Evolutionary conservation across 64 coral and sea anemone genomes (phyloP).

Genomic region (Platygyra sinensis): DNA sequence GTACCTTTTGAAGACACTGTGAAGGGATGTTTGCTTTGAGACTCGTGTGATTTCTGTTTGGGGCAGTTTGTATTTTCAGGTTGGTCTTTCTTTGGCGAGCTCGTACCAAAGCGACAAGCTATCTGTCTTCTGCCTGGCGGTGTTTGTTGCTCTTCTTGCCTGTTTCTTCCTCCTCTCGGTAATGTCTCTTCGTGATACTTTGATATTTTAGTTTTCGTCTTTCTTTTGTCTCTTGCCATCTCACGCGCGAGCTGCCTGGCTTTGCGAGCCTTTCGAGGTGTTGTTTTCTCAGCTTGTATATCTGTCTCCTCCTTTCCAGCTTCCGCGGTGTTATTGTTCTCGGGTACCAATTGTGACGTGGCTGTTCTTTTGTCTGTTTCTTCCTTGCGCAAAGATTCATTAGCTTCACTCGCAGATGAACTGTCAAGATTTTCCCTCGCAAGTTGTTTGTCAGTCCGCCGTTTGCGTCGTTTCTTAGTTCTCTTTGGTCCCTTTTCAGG

Average conservation of each 20-base stretch:
- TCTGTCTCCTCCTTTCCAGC: neutral
- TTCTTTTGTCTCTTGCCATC: neutral
- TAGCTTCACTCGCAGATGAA: neutral
- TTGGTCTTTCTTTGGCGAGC: too few species aligned
- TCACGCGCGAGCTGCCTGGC: neutral
- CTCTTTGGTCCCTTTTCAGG: constrained; percentile 7
- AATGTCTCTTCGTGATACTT: too few species aligned
- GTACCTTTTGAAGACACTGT: neutral
- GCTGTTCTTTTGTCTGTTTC: neutral
- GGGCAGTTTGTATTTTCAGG: too few species aligned
- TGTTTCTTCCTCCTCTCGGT: too few species aligned
- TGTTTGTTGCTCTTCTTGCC: too few species aligned
- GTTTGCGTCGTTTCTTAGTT: neutral
- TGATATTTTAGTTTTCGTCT: neutral
- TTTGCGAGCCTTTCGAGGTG: neutral
- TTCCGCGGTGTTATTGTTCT: neutral
- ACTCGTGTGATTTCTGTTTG: neutral
- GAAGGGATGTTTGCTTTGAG: neutral
- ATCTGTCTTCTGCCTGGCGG: too few species aligned
- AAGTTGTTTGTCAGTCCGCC: neutral
- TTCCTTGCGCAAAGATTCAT: neutral
- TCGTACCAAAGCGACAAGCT: too few species aligned
- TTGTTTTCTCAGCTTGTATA: neutral
- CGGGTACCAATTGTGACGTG: neutral
- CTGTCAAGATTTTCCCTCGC: neutral